Base-by-base conservation (phyloP, 2,888 invertebrate species). In the Linyphia triangularis region DNA sequence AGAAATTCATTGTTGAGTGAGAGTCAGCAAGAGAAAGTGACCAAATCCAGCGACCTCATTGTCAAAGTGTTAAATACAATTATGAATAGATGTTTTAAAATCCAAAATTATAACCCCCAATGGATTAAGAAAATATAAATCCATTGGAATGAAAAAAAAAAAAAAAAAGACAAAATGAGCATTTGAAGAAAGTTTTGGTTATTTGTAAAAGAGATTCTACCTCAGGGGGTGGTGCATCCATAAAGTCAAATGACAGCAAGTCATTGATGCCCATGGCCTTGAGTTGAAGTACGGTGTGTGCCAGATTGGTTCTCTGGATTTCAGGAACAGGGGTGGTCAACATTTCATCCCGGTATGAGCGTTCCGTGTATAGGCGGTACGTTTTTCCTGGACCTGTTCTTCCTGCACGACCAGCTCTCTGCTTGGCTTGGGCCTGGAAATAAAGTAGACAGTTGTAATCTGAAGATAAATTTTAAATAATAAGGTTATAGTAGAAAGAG, bases 201-300 rank as follows among this genome's bases (percentile, higher is more conserved):
- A n/a, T n/a, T n/a, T n/a, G n/a, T n/a, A n/a, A n/a, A 9, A 40
- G 19, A 4, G 61, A 26, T 63, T 37, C 33, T 88, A 91, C 91
- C 84, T 99, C 98, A 24, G 98, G 98, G 0, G 99, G 99, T 28
- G 99, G 99, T 0, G 99, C 97, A 93, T 99, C 99, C 99, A 99
- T 99, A 94, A 99, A 99, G 94, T 99, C 99, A 93, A 99, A 99
- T 92, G 98, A 97, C 26, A 99, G 93, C 79, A 99, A 94, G 93
- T 99, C 99, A 93, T 99, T 99, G 91, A 99, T 99, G 30, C 99
- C 99, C 99, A 99, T 99, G 0, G 99, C 99, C 93, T 99, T 99
- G 40, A 99, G 93, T 91, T 99, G 98, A 13, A 99, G 93, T 51
- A 98, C 97, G 0, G 99, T 99, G 16, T 97, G 97, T 0, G 99